Base-by-base conservation (phyloP, 1,140 invertebrate species). In the Drosophila nigrodunni region DNA sequence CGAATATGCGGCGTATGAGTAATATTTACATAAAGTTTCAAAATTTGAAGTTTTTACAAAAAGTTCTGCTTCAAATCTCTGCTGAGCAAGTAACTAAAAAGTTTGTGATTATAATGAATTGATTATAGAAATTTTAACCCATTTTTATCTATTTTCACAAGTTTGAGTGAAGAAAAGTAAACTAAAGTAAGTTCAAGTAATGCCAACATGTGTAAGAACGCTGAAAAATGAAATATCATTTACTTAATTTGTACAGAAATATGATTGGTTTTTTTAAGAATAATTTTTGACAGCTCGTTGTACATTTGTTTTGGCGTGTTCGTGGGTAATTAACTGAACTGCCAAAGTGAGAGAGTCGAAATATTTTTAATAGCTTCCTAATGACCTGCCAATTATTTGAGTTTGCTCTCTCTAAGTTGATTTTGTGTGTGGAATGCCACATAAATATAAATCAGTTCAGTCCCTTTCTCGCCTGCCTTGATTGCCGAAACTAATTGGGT, bases 341-440 rank as follows among this genome's bases (percentile, higher is more conserved):
- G 37, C 54, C 68, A 80, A 80, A 71, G 71, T 25, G 58, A 50
- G 41, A 35, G 39, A 46, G 67, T 34, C 61, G 68, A 74, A 70
- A 70, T 46, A 83, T 80, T 80, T 76, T 61, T 77, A 83, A 87
- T 88, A 73, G 67, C 77, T 78, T 78, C 67, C 58, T 88, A 88
- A 88, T 88, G 73, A 87, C 83, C 67, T 72, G 74, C 46, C 61
- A 72, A 59, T 74, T 39, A 60, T 18, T 43, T 30, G 9, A 15
- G 30, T 34, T 69, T 37, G 30, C 35, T 30, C 25, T 30, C 37
- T 54, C 35, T 30, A 35, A 52, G 50, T 35, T 52, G 50, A 11
- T 77, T 61, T 46, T 39, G 67, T 21, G 25, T 30, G 3, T 72
- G 62, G 55, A 58, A 69, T 78, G 70, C 44, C 70, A 59, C 78